Evolutionary conservation across 2,113 vertebrate genomes (phyloP), one percentile per base, ranked within the genome.

Genomic region (Pseudorectes ferrugineus): DNA sequence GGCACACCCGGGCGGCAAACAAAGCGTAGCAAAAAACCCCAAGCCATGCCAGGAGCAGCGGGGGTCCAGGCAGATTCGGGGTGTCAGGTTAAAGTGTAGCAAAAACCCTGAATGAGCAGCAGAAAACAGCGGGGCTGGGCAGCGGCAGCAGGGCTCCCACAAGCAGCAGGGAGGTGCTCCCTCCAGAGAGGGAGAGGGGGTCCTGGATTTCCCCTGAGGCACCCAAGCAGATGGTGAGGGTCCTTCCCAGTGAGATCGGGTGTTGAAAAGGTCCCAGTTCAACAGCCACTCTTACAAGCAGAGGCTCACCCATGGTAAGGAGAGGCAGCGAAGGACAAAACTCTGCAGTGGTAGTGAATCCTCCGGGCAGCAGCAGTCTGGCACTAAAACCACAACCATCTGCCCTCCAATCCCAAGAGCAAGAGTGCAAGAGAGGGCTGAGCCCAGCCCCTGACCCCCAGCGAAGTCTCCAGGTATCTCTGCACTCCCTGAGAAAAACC

Each of bases 241-340:
- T 40, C 29, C 57, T 18, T 68, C 11, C 35, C 35, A 14, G 43
- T 68, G 52, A 80, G 24, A 24, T 19, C 1, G 3, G 5, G 10
- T 70, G 65, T 59, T 70, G 19, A 15, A 42, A 51, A 82, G 9
- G 6, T 29, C 42, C 12, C 43, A 59, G 6, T 70, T 81, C 35
- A 49, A 12, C 0, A 2, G 29, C 35, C 23, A 5, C 65, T 70
- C 36, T 35, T 82, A 6, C 0, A 1, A 35, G 20, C 36, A 51
- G 14, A 42, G 35, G 12, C 8, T 70, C 15, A 20, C 15, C 10
- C 20, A 59, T 1, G 3, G 15, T 70, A 29, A 42, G 35, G 29
- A 40, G 45, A 49, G 42, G 35, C 43, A 59, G 31, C 35, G 43
- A 58, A 40, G 54, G 24, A 42, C 31, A 59, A 19, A 59, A 42